phyloP scores from a whole-genome alignment of 2,888 invertebrate species.

The Caenorhabditis sp. region DNA sequence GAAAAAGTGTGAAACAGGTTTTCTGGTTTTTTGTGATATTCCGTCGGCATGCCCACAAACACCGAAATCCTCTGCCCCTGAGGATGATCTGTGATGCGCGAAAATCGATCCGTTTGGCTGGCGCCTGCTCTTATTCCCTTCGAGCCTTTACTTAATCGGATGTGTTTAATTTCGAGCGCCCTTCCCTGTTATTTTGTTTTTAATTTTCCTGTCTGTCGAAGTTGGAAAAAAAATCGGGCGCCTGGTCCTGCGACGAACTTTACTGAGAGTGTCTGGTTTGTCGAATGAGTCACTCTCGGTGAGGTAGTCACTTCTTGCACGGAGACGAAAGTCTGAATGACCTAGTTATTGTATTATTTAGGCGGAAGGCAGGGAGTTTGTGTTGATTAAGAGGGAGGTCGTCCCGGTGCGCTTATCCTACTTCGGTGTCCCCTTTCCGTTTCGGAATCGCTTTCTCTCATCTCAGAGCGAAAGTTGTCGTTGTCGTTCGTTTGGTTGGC shows the following conservation, averaged over 20 bases:
- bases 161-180: background rate
- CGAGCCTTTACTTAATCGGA: background rate
- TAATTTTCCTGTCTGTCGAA: background rate
- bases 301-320: background rate
- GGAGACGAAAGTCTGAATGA: conserved; percentile 2
- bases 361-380: background rate
- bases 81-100: conserved; percentile 1
- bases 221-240: background rate
- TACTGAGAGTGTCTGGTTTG: conserved; percentile 8
- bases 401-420: conserved; percentile 24
- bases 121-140: background rate
- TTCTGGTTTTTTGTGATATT: background rate
- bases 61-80: background rate
- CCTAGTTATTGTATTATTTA: conserved; percentile 17
- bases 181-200: background rate
- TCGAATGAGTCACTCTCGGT: conserved; percentile 9
- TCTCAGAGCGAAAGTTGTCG: conserved; percentile 19
- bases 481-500: background rate
- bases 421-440: conserved; percentile 9
- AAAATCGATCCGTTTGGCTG: background rate
- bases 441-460: conserved; percentile 32
- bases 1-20: conserved; percentile 3
- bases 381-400: conserved; percentile 12
- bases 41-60: background rate
- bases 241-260: conserved; percentile 7